Evolutionary conservation across 2,888 invertebrate species (phyloP), one percentile per base, ranked within the genome.

Genomic region (Scaptodrosophila latifasciaeformis): DNA sequence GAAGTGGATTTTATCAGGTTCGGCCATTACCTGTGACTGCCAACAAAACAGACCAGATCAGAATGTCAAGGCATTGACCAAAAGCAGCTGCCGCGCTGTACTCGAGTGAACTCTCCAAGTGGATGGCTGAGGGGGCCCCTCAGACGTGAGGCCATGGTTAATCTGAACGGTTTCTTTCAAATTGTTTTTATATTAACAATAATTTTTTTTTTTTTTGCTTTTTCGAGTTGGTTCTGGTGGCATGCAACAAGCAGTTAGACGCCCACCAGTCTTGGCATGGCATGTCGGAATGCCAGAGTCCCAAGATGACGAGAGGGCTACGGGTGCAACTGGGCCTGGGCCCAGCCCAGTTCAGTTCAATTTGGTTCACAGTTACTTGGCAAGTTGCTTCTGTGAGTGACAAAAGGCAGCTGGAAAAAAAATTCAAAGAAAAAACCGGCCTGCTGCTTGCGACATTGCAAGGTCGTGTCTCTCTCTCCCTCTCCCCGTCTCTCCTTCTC

Each of bases 1-100:
- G 75, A 78, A 77, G 78, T 77, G 53, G 75, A 61, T 44, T 65
- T 70, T 72, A 79, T 76, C 74, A 67, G 77, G 37, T 21, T 40
- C 50, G 47, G 63, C 47, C 55, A 51, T 55, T 48, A 48, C 27
- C 27, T 48, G n/a, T n/a, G 13, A 48, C 24, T 7, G 24, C 24
- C 24, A 65, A 54, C 31, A 7, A 50, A 46, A 15, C 34, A 31
- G 7, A n/a, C 40, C 10, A 37, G 37, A 45, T 47, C 37, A n/a
- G 18, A 52, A 18, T 42, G 48, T 24, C 46, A 42, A 15, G 1
- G n/a, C n/a, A n/a, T n/a, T n/a, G 27, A 29, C 15, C 35, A 24
- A 13, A 34, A 24, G 17, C 37, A 37, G 37, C 37, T 37, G 37
- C 9, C 37, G 15, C 17, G 15, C 18, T 17, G 6, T 1, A 15